Evolutionary conservation across 2,797 vertebrate species (phyloP), one percentile per base, ranked within the genome.

Genomic region (Pantherophis alleghaniensis): DNA sequence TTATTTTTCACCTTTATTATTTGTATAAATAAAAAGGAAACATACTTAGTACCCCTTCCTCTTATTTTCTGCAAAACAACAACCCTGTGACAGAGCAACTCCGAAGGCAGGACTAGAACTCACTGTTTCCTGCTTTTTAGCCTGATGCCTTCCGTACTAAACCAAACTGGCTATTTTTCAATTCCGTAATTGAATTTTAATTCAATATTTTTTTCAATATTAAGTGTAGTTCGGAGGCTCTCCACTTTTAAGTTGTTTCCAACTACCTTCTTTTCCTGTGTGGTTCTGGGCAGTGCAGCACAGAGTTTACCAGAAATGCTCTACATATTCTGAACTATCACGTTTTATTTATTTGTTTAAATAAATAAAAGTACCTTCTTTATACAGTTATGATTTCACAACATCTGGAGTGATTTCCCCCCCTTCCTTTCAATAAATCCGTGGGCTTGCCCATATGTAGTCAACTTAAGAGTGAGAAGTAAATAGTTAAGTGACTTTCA

Each of bases 231-330:
- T 94, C 89, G 87, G 94, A 93, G 95, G 47, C 92, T 95, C 37
- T 95, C 37, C 69, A 63, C 61, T 95, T 95, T 24, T n/a, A 83
- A 91, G 57, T 66, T 59, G 57, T 87, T 87, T 87, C 47, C 6
- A 14, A 57, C 42, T n/a, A 7, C 37, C 42, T 79, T 51, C 47
- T 24, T 90, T 90, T 87, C 24, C 91, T 10, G 7, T 95, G 94
- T 94, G 96, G 92, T 93, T 92, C 91, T n/a, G 18, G 51, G 24
- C 88, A 92, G 91, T 55, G 53, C 93, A 86, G 92, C 90, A 87
- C 94, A 86, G 87, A n/a, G 93, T 95, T 94, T 93, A 92, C 79
- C 87, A 94, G 95, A 95, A 93, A 92, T 9, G 0, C 96, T 94
- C 94, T 55, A 55, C 56, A 86, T 60, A 86, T 92, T 93, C 69